phyloP scores from a whole-genome alignment of 2,797 vertebrate species.

The Argyrosomus regius region DNA sequence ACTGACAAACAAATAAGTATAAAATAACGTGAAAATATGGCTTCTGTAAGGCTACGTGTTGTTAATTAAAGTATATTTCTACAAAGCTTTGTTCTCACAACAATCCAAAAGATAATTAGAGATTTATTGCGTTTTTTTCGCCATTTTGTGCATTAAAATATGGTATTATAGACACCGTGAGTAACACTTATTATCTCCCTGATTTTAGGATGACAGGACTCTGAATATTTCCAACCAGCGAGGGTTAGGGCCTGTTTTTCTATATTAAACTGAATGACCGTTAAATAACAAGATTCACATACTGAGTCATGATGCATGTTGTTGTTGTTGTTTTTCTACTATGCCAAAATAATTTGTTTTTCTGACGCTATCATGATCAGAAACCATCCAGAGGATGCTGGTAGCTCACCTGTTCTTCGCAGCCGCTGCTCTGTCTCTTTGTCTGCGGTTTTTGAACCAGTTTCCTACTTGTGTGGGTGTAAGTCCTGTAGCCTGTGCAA shows the following conservation, averaged over 20 bases:
- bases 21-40: neutral
- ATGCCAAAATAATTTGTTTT: neutral
- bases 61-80: neutral
- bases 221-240: neutral
- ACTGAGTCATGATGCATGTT: neutral
- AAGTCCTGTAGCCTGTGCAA: slow-evolving; percentile 98
- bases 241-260: slow-evolving; percentile 1
- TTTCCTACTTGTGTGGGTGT: slow-evolving; percentile 99
- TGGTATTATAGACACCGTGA: neutral
- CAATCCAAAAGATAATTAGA: neutral
- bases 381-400: neutral
- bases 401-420: slow-evolving; percentile 96
- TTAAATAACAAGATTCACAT: neutral
- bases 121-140: neutral
- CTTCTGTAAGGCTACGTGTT: neutral
- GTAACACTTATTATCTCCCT: neutral
- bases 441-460: slow-evolving; percentile 99
- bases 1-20: neutral
- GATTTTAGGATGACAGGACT: slow-evolving; percentile 17
- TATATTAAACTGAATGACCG: neutral
- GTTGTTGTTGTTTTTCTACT: neutral
- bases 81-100: neutral
- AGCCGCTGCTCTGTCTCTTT: slow-evolving; percentile 98
- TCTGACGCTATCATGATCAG: neutral
- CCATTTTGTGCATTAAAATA: slow-evolving; percentile 25